A percentile compares a stretch with the other conserved stretches of the same genome.
Conservation (phyloP, 53 echinoderm and acorn worm species). For the Henricia sp. region DNA sequence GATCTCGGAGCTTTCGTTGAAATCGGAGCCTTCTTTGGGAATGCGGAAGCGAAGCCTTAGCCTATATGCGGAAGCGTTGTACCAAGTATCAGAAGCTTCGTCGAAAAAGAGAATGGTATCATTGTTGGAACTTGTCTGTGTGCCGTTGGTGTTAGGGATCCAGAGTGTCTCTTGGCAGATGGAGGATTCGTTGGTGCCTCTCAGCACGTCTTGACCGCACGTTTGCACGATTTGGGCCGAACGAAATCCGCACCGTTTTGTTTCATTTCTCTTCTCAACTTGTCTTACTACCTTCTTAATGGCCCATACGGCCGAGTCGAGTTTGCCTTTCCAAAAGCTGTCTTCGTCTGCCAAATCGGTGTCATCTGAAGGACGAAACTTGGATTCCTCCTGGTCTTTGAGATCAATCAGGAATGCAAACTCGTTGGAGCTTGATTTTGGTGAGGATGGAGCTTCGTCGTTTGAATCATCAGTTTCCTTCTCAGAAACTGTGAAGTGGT, state of each 20-base stretch:
- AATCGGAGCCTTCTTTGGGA: neutral
- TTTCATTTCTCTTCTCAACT: no score
- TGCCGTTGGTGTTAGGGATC: neutral
- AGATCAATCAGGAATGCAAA: constrained; percentile 1
- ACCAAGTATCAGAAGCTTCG: neutral
- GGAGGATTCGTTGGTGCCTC: neutral
- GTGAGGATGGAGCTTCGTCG: neutral
- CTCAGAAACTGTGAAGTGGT: neutral
- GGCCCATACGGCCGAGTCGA: neutral
- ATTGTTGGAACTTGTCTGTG: constrained; percentile 9
- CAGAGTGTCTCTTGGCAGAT: neutral
- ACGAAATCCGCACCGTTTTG: neutral
- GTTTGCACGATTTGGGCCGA: constrained; percentile 6
- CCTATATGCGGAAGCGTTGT: neutral
- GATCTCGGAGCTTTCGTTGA: constrained; percentile 20
- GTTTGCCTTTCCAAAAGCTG: neutral
- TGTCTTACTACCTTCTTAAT: neutral
- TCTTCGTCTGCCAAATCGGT: neutral
- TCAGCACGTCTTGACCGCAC: neutral
- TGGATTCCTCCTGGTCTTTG: neutral
- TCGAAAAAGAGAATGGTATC: constrained; percentile 2
- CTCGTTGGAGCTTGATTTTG: neutral
- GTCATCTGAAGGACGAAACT: neutral
- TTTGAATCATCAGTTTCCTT: neutral
- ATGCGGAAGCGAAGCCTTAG: neutral